These are phyloP conservation scores for Phrynocephalus vlangalii DNA, from an alignment of 2,797 vertebrate species.

Conservation along the genomic window DNA sequence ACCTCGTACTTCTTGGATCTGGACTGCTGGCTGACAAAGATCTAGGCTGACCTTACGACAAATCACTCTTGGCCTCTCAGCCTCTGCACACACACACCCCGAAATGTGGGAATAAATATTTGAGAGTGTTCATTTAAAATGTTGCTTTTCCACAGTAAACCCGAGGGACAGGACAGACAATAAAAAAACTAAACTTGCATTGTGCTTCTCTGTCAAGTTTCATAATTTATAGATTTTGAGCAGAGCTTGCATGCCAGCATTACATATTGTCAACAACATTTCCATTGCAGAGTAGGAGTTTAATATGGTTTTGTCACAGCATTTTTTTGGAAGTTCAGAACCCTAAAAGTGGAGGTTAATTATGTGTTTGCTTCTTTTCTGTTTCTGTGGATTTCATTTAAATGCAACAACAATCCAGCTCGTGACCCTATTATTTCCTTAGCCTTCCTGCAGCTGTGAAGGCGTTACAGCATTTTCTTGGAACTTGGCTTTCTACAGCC, in stretches of 20 bases:
- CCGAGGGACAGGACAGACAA: not conserved
- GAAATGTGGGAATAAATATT: constrained; percentile 8
- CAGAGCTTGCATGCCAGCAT: not conserved
- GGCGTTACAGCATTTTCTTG: not conserved
- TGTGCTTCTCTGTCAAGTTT: not conserved
- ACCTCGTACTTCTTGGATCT: not conserved
- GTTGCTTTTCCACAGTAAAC: constrained; percentile 1
- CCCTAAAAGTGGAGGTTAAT: constrained; percentile 23
- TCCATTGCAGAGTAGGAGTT: not conserved
- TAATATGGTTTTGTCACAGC: not conserved
- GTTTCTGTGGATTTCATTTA: constrained; percentile 13
- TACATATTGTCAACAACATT: constrained; percentile 9
- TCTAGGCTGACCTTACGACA: not conserved
- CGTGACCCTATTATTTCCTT: constrained; percentile 18
- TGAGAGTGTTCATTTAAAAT: not conserved
- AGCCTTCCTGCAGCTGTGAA: constrained; percentile 23
- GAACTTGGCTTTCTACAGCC: constrained; percentile 39
- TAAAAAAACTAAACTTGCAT: not conserved
- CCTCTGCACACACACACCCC: not conserved
- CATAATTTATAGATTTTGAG: not conserved
- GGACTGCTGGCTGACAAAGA: not conserved
- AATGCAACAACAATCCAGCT: constrained; percentile 29
- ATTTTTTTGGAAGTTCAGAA: constrained; percentile 33
- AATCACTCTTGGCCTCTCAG: not conserved
- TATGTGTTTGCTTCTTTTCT: not conserved